Evolutionary conservation across 2,888 invertebrate species (phyloP).

Genomic region (Baccha elongata): DNA sequence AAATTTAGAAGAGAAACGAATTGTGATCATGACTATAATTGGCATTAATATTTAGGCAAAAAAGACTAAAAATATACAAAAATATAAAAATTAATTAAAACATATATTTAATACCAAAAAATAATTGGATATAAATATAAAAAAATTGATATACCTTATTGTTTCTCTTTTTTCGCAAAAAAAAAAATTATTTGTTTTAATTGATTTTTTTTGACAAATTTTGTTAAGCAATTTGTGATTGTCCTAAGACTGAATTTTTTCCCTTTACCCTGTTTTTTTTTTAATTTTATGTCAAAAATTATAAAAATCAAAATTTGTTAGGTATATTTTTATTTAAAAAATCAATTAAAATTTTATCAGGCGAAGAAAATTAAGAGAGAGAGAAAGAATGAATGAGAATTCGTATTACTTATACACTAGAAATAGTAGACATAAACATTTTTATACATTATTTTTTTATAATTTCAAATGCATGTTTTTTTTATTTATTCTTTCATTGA

Average conservation of each 20-base stretch:
- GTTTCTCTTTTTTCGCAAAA: too few species aligned
- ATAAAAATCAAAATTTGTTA: slow-evolving; percentile 66
- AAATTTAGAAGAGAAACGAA: slow-evolving; percentile 60
- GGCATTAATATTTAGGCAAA: slow-evolving; percentile 74
- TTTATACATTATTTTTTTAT: slow-evolving; percentile 26
- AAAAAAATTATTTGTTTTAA: slow-evolving; percentile 23
- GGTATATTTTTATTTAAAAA: slow-evolving; percentile 34
- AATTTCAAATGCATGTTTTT: slow-evolving; percentile 61
- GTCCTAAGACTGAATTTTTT: slow-evolving; percentile 78
- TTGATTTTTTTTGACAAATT: slow-evolving; percentile 55
- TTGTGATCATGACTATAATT: slow-evolving; percentile 74
- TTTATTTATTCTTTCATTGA: slow-evolving; percentile 68
- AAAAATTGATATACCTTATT: too few species aligned
- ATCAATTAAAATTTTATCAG: slow-evolving; percentile 22
- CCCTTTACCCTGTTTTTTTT: slow-evolving; percentile 58
- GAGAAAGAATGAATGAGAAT: slow-evolving; percentile 65
- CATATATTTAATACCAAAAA: slow-evolving; percentile 73
- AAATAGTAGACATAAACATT: slow-evolving; percentile 52
- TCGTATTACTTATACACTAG: slow-evolving; percentile 67
- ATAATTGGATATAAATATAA: slow-evolving; percentile 50
- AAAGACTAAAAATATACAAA: slow-evolving; percentile 74
- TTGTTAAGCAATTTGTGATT: slow-evolving; percentile 78
- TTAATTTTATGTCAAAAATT: slow-evolving; percentile 65
- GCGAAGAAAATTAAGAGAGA: slow-evolving; percentile 56
- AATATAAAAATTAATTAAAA: slow-evolving; percentile 64